Evolutionary conservation across 2,797 vertebrate species (phyloP), one percentile per base, ranked within the genome.

Genomic region (Chloroceryle inda): DNA sequence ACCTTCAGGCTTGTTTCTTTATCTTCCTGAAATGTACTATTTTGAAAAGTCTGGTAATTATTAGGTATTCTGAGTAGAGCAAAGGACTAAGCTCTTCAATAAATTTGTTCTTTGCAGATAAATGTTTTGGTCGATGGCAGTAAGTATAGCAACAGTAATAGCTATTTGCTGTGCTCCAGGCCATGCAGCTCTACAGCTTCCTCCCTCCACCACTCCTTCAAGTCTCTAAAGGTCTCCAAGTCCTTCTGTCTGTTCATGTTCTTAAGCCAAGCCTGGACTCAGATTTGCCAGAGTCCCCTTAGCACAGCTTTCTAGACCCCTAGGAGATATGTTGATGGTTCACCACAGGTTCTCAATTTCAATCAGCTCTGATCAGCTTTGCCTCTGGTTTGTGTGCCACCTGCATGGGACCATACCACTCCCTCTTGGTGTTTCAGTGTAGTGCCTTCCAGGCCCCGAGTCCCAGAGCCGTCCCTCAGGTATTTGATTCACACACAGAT

Each of bases 361-460:
- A 1, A 24, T 35, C n/a, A 37, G 6, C 13, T 86, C 27, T 18
- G 35, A 27, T 26, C 53, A 79, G 10, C 37, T 58, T 59, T 73
- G 13, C 37, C n/a, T 52, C 35, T n/a, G 50, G 11, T 40, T 75
- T 53, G n/a, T 3, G 11, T 67, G 22, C 26, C 71, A 38, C 15
- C 22, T 2, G 0, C 1, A 3, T 26, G 24, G 63, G 58, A 38
- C 29, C 31, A 2, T 0, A 0, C 13, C 5, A 6, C 3, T 40
- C 18, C 26, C 37, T 16, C 17, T 6, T 11, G 44, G 24, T 18
- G 63, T 45, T n/a, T 88, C 31, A 17, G 15, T 18, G 20, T 27
- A 8, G 64, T 13, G 17, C 35, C 24, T 24, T 12, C 29, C 35
- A 10, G 29, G 16, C 3, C 38, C 44, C 1, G 0, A 18, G 42